phyloP scores from a whole-genome alignment of 2,888 invertebrate species.

The Anagyrus pseudococci region DNA sequence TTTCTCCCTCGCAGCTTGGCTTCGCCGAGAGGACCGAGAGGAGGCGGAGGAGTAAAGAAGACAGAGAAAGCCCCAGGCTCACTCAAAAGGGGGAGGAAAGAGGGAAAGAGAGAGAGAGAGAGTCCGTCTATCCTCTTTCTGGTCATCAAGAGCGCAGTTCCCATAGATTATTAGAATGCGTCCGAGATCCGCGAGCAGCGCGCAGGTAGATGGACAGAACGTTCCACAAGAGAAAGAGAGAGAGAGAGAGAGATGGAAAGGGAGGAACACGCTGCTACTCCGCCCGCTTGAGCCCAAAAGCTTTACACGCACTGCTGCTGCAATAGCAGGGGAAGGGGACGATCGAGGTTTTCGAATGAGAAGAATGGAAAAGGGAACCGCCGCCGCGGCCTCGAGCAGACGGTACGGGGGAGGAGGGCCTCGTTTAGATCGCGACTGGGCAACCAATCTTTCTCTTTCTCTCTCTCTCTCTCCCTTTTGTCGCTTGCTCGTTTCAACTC shows the following conservation, averaged over 20 bases:
- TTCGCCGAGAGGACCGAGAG: neutral
- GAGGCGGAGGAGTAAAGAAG: neutral
- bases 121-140: conserved; percentile 22
- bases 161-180: conserved; percentile 61
- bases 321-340: conserved; percentile 2
- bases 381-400: neutral
- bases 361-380: conserved; percentile 34
- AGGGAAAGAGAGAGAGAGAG: conserved; percentile 8
- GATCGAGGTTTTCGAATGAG: conserved; percentile 24
- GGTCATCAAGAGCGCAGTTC: conserved; percentile 47
- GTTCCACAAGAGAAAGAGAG: too few species aligned
- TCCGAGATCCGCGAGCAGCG: conserved; percentile 38
- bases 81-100: neutral
- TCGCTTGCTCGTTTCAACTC: conserved; percentile 36
- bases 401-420: conserved; percentile 29
- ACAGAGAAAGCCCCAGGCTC: too few species aligned
- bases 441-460: conserved; percentile 35
- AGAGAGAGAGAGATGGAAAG: too few species aligned
- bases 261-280: neutral
- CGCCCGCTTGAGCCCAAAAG: neutral
- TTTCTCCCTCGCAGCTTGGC: conserved; percentile 19
- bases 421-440: conserved; percentile 40
- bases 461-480: conserved; percentile 32
- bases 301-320: neutral
- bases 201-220: conserved; percentile 23